Evolutionary conservation across 37 sponge, comb jelly and placozoan genomes (phyloP), one percentile per base, ranked within the genome.

Genomic region (Geodia barretti): DNA sequence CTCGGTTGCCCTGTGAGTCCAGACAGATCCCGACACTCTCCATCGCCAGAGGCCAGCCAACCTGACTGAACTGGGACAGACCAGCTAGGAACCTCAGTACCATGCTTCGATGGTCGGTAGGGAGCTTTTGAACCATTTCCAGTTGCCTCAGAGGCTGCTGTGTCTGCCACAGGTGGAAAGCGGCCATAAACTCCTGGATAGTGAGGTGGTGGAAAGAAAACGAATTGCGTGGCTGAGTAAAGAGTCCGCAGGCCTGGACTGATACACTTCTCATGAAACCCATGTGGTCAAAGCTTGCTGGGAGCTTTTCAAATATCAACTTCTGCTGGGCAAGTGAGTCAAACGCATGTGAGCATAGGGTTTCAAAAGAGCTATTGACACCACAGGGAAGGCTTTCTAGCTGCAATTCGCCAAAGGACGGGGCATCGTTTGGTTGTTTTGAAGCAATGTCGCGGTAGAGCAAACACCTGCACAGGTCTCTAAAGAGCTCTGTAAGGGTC

Each of bases 151-250:
- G 34, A 73, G 64, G 41, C n/a, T n/a, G n/a, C 29, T 58, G 41
- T 14, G 71, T 64, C 39, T 25, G 41, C 24, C 39, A 85, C 21
- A 85, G 33, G 41, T 70, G 69, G 34, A 58, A 77, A 37, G 85
- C 85, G 38, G 85, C 85, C 40, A 85, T 61, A 39, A 80, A 86
- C 67, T 86, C 87, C 30, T 86, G 81, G 31, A 86, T 35, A 35
- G 87, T 79, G 25, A 80, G 69, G 64, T 86, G 81, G 59, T 79
- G 81, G 68, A 86, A 86, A 68, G 58, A 34, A 62, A 73, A 80
- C 32, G 62, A 75, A 47, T 14, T 7, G 54, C 11, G 14, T 47
- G 54, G 54, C 14, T 14, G 54, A 17, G 54, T 47, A 14, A 47
- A 47, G 54, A 14, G 54, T 47, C 14, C 24, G 8, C 54, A 17